These are phyloP conservation scores for Acrossocheilus wenchowensis DNA, from an alignment of 2,797 vertebrate species.

Conservation along the genomic window DNA sequence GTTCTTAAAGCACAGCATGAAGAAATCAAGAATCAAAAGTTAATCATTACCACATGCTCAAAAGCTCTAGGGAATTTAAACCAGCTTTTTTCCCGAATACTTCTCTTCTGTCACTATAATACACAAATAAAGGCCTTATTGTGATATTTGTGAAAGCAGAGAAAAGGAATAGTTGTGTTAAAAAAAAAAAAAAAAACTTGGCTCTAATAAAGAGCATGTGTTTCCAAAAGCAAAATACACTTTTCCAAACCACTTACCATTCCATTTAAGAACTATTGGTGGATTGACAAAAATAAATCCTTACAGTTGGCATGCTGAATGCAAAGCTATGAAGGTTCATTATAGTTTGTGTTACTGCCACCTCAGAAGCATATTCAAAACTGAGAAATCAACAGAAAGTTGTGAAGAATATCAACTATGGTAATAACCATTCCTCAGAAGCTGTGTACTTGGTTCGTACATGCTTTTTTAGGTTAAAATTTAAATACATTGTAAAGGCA, in stretches of 20 bases:
- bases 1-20: conserved; percentile 67
- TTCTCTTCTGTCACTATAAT: conserved; percentile 54
- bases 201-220: conserved; percentile 66
- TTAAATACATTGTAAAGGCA: too few relatives aligned
- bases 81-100: conserved; percentile 52
- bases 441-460: too few relatives aligned
- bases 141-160: conserved; percentile 65
- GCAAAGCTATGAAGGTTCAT: conserved; percentile 62
- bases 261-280: conserved; percentile 73
- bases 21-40: conserved; percentile 69
- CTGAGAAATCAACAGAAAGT: conserved; percentile 67
- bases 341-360: conserved; percentile 41
- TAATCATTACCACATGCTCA: conserved; percentile 70
- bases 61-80: conserved; percentile 63
- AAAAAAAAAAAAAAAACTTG: conserved; percentile 62
- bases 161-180: conserved; percentile 55
- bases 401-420: conserved; percentile 23
- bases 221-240: conserved; percentile 70
- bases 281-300: conserved; percentile 74
- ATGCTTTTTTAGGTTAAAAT: too few relatives aligned
- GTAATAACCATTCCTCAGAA: neutral
- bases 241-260: conserved; percentile 70
- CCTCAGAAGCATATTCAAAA: conserved; percentile 52
- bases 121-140: conserved; percentile 69
- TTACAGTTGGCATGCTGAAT: conserved; percentile 74